These are phyloP conservation scores for Coranthus polyacanthus DNA, from an alignment of 2,797 vertebrate genomes.

Conservation along the genomic window DNA sequence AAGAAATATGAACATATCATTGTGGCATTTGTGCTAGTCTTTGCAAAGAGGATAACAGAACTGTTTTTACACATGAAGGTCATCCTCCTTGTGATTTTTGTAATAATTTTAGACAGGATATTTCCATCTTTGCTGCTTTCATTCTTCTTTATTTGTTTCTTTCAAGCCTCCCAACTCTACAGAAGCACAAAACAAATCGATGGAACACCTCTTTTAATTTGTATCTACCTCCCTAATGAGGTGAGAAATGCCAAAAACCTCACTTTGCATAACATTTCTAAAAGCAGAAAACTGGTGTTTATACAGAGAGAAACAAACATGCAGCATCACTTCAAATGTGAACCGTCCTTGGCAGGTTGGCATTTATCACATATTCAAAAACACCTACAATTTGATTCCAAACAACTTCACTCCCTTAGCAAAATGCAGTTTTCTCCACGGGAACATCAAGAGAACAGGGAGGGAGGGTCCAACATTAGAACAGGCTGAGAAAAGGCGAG, in stretches of 20 bases:
- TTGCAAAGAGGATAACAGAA: neutral
- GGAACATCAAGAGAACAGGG: conserved; percentile 43
- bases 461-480: conserved; percentile 43
- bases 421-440: conserved; percentile 50
- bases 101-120: neutral
- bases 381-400: conserved; percentile 52
- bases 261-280: neutral
- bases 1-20: conserved; percentile 17
- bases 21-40: conserved; percentile 15
- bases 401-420: conserved; percentile 33
- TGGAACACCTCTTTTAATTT: neutral
- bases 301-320: neutral
- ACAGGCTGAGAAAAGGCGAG: conserved; percentile 37
- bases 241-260: neutral
- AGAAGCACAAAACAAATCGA: neutral
- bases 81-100: neutral
- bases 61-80: neutral
- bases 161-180: neutral
- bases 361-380: conserved; percentile 26
- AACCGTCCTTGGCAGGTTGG: neutral
- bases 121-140: neutral
- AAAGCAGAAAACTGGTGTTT: neutral
- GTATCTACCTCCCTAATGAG: rapidly evolving
- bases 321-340: neutral
- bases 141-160: neutral